Evolutionary conservation across 2,888 invertebrate genomes (phyloP).

Genomic region (Oscheius sp.): DNA sequence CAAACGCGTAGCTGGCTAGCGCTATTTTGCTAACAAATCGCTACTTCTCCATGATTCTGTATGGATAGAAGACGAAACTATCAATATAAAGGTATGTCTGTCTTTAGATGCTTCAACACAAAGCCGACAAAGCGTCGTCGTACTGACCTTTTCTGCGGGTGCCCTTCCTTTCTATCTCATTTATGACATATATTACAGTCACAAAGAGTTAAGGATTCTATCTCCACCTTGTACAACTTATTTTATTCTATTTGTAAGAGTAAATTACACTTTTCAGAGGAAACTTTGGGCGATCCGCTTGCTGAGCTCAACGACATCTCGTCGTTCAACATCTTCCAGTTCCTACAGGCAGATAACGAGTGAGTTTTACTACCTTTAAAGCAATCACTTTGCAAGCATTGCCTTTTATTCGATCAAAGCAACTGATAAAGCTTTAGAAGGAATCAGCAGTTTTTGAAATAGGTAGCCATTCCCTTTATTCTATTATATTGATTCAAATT

Average conservation of each 20-base stretch:
- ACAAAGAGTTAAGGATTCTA: too few species aligned
- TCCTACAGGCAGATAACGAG: conserved; percentile 62
- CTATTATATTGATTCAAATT: too few species aligned
- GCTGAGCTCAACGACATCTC: conserved; percentile 55
- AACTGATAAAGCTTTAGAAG: neutral
- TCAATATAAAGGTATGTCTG: conserved; percentile 16
- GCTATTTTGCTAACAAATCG: conserved; percentile 25
- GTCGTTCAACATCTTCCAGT: conserved; percentile 69
- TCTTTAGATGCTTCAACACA: too few species aligned
- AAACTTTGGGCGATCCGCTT: conserved; percentile 66
- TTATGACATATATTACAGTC: too few species aligned
- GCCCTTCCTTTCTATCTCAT: too few species aligned
- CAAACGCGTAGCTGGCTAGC: conserved; percentile 24
- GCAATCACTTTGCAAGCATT: neutral
- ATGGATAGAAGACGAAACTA: conserved; percentile 28
- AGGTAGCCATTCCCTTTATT: too few species aligned
- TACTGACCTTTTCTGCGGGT: too few species aligned
- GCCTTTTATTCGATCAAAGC: neutral
- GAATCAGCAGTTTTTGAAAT: neutral
- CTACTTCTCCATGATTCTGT: conserved; percentile 28
- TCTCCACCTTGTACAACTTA: too few species aligned
- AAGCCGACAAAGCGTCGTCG: neutral
- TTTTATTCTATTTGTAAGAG: too few species aligned
- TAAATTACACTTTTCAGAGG: conserved; percentile 62
- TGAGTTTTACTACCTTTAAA: conserved; percentile 38